Evolutionary conservation across 2,797 vertebrate species (phyloP).

Genomic region (Platalea minor): DNA sequence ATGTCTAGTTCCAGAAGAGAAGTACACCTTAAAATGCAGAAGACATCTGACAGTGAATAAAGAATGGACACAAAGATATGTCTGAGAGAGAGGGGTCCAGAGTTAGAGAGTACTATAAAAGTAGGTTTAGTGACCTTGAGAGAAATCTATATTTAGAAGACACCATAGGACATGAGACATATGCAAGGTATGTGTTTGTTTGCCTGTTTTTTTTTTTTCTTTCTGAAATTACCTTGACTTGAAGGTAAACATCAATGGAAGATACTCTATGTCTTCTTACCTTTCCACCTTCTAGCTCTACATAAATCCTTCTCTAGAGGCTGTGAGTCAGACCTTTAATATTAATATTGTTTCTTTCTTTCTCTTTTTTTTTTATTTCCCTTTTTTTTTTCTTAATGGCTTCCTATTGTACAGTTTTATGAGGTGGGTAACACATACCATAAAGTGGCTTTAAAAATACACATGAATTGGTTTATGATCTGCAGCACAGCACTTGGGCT

Average conservation of each 20-base stretch:
- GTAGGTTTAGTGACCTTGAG: background rate
- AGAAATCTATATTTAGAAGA: background rate
- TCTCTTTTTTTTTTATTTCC: no score
- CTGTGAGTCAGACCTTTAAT: background rate
- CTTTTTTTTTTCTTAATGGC: background rate
- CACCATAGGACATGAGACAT: background rate
- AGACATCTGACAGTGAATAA: background rate
- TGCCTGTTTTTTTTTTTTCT: background rate
- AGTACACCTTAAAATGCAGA: background rate
- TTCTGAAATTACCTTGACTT: background rate
- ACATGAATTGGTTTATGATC: background rate
- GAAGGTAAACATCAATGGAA: background rate
- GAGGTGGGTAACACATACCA: background rate
- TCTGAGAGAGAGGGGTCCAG: background rate
- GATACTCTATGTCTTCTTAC: background rate
- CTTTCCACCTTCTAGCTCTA: background rate
- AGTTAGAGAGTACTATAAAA: background rate
- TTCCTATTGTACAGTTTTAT: background rate
- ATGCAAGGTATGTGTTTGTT: background rate
- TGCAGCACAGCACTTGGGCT: background rate
- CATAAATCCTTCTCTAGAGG: background rate
- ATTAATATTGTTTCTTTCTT: background rate
- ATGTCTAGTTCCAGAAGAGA: background rate
- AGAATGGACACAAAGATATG: background rate
- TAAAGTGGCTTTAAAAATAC: background rate